Conservation (phyloP, 2,797 vertebrate species). For the Clamator glandarius region DNA sequence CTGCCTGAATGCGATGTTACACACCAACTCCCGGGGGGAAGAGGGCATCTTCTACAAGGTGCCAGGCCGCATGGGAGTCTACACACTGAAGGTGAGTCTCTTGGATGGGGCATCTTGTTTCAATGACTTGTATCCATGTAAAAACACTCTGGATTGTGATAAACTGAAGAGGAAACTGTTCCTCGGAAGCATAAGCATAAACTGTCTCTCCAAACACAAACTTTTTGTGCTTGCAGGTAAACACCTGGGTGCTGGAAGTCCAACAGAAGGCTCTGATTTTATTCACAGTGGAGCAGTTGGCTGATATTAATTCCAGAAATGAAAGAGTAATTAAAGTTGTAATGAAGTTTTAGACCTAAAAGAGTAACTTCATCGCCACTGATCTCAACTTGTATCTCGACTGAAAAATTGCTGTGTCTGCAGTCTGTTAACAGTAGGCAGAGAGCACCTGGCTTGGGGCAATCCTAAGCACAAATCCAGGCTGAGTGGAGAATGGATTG, state of each 20-base stretch:
- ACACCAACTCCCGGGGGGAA: slow-evolving; percentile 96
- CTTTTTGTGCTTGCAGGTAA: background rate
- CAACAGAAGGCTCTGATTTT: no score
- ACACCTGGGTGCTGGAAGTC: background rate
- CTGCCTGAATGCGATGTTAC: slow-evolving; percentile 98
- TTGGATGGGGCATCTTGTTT: background rate
- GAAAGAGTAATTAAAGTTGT: background rate
- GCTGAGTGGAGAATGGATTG: no score
- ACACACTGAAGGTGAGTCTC: slow-evolving; percentile 92
- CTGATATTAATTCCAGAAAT: background rate
- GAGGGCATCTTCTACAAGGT: slow-evolving; percentile 99
- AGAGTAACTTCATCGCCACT: background rate
- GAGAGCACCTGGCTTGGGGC: background rate
- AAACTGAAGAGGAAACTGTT: background rate
- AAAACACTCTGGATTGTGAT: rapidly evolving
- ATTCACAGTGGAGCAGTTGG: background rate
- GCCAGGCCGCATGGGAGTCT: slow-evolving; percentile 97
- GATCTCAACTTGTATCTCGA: background rate
- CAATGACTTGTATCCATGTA: background rate
- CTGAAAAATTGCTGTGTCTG: background rate
- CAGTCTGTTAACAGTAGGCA: background rate
- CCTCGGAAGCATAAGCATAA: rapidly evolving
- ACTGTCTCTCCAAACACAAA: background rate
- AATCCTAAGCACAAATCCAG: no score
- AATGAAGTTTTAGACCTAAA: background rate